Evolutionary conservation across 2,113 vertebrate genomes (phyloP), one percentile per base, ranked within the genome.

Genomic region (Hepsetus odoe): DNA sequence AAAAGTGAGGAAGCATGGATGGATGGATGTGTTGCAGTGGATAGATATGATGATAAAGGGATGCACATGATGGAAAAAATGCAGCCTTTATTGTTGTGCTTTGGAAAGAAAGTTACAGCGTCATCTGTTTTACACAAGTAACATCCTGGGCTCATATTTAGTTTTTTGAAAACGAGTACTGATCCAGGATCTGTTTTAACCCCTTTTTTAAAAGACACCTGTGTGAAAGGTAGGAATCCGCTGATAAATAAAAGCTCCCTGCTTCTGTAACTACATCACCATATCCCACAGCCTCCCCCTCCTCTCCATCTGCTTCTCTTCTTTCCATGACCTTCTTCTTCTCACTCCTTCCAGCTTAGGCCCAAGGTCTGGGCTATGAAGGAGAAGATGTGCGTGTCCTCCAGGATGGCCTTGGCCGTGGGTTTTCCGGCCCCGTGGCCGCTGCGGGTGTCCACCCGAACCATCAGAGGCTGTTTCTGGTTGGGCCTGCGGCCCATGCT

Each of bases 401-500:
- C 92, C 84, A 91, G 72, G 73, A 94, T 93, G 86, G 90, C 88
- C 81, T 94, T 94, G 77, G 87, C 68, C 0, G 92, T 94, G 85
- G 92, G 92, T 58, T 94, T 94, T 4, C 92, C 92, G 0, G 91
- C 89, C 0, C 92, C 92, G n/a, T 94, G 92, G 0, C 92, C 92
- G 1, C 89, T 91, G 26, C 88, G 87, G 2, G 91, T 92, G 85
- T 94, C 92, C 30, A 93, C 89, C n/a, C 91, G 74, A 44, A 94
- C 83, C 84, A 94, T 71, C 49, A 94, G 82, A 0, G 91, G 92
- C 76, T 89, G 89, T 0, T n/a, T 79, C 85, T 93, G 92, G 42
- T 0, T 44, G 0, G 86, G 40, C 55, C 86, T 83, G 72, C 64
- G 61, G 28, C 91, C 91, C 46, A 92, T 86, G 0, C 78, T 82